phyloP scores from a whole-genome alignment of 2,797 vertebrate genomes.

The Meriones psammophilus region DNA sequence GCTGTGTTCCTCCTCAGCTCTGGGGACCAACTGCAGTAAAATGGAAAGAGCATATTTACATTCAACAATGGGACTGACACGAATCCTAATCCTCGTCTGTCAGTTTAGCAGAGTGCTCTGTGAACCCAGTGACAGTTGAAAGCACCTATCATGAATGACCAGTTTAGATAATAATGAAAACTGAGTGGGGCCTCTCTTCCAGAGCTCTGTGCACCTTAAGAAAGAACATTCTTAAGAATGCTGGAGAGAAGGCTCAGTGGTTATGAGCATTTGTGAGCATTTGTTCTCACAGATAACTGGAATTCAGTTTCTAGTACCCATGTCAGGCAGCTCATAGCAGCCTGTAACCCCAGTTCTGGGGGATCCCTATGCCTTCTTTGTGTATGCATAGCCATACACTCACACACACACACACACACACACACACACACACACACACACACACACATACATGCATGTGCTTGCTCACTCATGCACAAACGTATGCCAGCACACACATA shows the following conservation, averaged over 20 bases:
- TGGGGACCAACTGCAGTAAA: background rate
- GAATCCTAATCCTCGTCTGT: background rate
- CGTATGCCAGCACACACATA: background rate
- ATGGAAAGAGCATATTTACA: background rate
- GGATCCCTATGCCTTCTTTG: background rate
- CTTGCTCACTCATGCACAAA: background rate
- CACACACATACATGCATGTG: background rate
- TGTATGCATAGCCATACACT: accelerated
- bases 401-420: background rate
- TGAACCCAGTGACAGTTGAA: background rate
- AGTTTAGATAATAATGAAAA: background rate
- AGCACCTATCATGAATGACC: background rate
- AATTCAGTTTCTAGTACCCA: background rate
- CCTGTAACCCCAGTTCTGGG: background rate
- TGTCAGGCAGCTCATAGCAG: background rate
- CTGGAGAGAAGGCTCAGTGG: background rate
- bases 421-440: background rate
- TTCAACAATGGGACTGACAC: background rate
- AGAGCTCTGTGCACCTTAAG: background rate
- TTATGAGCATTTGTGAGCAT: background rate
- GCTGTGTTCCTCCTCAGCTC: background rate
- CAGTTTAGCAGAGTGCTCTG: background rate
- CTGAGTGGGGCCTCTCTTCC: background rate
- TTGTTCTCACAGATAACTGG: background rate
- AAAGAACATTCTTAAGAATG: background rate